phyloP scores from a whole-genome alignment of 1,140 invertebrate species.

The Drosophila oshimai region DNA sequence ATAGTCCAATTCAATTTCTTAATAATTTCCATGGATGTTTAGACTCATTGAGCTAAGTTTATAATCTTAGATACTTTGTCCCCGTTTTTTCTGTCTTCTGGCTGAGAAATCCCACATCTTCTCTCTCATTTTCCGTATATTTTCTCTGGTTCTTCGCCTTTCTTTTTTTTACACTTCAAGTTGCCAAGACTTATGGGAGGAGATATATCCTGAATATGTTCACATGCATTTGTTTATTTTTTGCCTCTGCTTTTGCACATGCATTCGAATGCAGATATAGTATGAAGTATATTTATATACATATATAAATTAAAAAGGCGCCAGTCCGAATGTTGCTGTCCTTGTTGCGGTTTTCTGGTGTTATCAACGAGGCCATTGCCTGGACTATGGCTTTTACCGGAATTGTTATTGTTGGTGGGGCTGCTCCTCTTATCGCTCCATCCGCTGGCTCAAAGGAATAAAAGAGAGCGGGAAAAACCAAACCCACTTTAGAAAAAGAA shows the following conservation, averaged over 20 bases:
- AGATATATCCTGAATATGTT: slow-evolving; percentile 1
- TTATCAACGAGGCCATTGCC: slow-evolving; percentile 44
- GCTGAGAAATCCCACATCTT: not conserved
- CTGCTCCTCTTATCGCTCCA: slow-evolving; percentile 44
- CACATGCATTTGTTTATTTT: slow-evolving; percentile 1
- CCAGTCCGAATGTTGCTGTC: slow-evolving; percentile 41
- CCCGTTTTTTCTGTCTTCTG: not conserved
- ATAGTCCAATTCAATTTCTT: too few relatives aligned
- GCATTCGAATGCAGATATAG: slow-evolving; percentile 17
- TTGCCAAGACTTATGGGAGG: not conserved
- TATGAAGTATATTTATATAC: too few relatives aligned
- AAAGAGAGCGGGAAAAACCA: slow-evolving; percentile 26
- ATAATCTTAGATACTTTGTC: too few relatives aligned
- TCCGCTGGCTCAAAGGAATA: slow-evolving; percentile 12
- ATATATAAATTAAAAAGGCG: slow-evolving; percentile 51
- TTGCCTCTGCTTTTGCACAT: not conserved
- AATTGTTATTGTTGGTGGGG: slow-evolving; percentile 12
- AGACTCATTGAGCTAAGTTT: too few relatives aligned
- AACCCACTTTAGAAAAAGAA: slow-evolving; percentile 7
- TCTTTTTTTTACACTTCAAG: not conserved
- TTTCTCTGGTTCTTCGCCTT: not conserved
- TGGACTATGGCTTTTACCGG: not conserved
- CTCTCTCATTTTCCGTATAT: not conserved
- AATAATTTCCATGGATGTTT: too few relatives aligned
- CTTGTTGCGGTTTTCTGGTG: slow-evolving; percentile 7